phyloP scores from a whole-genome alignment of 1,140 invertebrate species.

The Asbolus verrucosus region DNA sequence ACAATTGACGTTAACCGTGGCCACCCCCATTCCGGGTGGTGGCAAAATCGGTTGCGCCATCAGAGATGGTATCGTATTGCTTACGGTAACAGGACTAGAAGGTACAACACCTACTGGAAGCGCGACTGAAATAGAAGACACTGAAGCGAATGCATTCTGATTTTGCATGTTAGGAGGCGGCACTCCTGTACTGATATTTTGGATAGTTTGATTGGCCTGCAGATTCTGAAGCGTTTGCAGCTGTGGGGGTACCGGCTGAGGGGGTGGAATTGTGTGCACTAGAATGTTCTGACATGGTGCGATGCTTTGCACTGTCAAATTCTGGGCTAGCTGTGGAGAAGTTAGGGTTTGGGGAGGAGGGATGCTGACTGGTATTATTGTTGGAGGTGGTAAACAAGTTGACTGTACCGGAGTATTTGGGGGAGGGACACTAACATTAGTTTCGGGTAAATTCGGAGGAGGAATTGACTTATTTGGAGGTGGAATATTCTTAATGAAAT shows the following conservation, averaged over 20 bases:
- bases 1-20: conserved; percentile 59
- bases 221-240: conserved; percentile 1
- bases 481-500: conserved; percentile 64
- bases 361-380: conserved; percentile 62
- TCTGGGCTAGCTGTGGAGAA: conserved; percentile 33
- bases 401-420: conserved; percentile 38
- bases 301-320: conserved; percentile 44
- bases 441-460: conserved; percentile 59
- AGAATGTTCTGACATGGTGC: conserved; percentile 47
- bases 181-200: conserved; percentile 21
- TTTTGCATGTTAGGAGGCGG: conserved; percentile 27
- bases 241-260: conserved; percentile 19
- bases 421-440: conserved; percentile 50
- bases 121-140: conserved; percentile 51
- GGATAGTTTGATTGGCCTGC: conserved; percentile 37
- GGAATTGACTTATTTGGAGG: conserved; percentile 64
- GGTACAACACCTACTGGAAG: conserved; percentile 48
- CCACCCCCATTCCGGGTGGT: conserved; percentile 66
- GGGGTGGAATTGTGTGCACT: conserved; percentile 49
- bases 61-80: conserved; percentile 60
- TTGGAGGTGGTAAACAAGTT: conserved; percentile 62
- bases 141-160: conserved; percentile 49
- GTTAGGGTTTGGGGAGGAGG: conserved; percentile 47
- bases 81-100: conserved; percentile 47
- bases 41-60: conserved; percentile 64